Evolutionary conservation across 1,140 invertebrate species (phyloP), one percentile per base, ranked within the genome.

Genomic region (Cyclina sinensis): DNA sequence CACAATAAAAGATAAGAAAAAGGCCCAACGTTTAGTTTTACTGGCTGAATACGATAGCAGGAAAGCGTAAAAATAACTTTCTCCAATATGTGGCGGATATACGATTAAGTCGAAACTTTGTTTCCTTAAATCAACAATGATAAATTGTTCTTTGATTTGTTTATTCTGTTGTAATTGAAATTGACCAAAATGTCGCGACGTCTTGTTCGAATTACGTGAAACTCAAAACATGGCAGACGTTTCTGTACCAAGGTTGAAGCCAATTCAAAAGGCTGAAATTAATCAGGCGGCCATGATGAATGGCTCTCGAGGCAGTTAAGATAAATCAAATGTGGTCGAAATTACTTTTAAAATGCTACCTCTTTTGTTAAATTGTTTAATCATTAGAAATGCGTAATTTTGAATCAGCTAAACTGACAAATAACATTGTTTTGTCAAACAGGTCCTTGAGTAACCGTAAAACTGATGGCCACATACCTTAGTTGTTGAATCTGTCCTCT

Each of bases 261-360:
- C 18, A 70, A 70, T 70, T 70, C 3, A 37, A 70, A 70, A 37
- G n/a, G 46, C 35, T 0, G 16, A 3, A 78, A 24, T 37, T 78
- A 78, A 78, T 78, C 74, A 37, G 21, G 74, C 74, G 46, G 4
- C 27, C 43, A 57, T 78, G 74, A 78, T 78, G 54, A 78, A 78
- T 78, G 14, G 16, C 46, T 5, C 9, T 16, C 14, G 7, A 57
- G 74, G 46, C 74, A 78, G 48, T 78, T 57, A 2, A n/a, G 35
- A 78, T 78, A 51, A 78, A 78, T 78, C 74, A 78, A 48, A 54
- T 37, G 35, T 54, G 35, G 65, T 4, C 65, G 24, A 70, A 70
- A 70, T 70, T 37, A 70, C 65, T 70, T 70, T n/a, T n/a, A n/a
- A 30, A 70, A 65, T 37, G 30, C 35, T 78, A 35, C 4, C 16